A percentile compares a stretch with the other conserved stretches of the same genome.
Evolutionary conservation across 2,888 invertebrate species (phyloP).

Genomic region (Carterocephalus palaemon): DNA sequence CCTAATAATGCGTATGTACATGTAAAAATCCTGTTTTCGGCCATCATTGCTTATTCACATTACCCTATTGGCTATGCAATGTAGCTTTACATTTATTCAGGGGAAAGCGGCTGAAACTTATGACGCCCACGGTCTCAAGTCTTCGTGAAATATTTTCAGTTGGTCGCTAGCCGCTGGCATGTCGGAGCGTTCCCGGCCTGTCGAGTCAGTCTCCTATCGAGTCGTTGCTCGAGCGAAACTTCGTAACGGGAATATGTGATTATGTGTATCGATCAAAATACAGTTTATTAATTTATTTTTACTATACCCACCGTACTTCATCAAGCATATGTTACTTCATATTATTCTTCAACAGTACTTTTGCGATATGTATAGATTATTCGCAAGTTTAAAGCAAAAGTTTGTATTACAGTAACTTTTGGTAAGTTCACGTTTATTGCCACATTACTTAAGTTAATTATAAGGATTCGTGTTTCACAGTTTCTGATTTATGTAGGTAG

Average conservation of each 20-base stretch:
- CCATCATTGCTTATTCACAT: slow-evolving; percentile 5
- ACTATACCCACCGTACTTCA: too few relatives aligned
- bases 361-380: too few relatives aligned
- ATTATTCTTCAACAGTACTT: too few relatives aligned
- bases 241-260: slow-evolving; percentile 14
- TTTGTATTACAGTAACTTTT: too few relatives aligned
- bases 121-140: not conserved
- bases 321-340: too few relatives aligned
- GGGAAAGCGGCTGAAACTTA: slow-evolving; percentile 13
- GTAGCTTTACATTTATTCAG: not conserved
- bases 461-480: too few relatives aligned
- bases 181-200: slow-evolving; percentile 2
- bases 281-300: not conserved
- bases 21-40: too few relatives aligned
- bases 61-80: slow-evolving; percentile 15
- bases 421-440: too few relatives aligned
- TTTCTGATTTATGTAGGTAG: too few relatives aligned
- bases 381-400: too few relatives aligned
- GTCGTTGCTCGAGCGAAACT: slow-evolving; percentile 6
- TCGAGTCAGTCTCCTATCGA: not conserved
- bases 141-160: slow-evolving; percentile 17
- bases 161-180: not conserved
- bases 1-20: too few relatives aligned
- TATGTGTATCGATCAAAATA: not conserved
- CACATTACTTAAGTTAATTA: too few relatives aligned